Percentiles rank a stretch among this genome's conserved stretches.
phyloP scores from a whole-genome alignment of 2,888 invertebrate species.

The Pomacea canaliculata region DNA sequence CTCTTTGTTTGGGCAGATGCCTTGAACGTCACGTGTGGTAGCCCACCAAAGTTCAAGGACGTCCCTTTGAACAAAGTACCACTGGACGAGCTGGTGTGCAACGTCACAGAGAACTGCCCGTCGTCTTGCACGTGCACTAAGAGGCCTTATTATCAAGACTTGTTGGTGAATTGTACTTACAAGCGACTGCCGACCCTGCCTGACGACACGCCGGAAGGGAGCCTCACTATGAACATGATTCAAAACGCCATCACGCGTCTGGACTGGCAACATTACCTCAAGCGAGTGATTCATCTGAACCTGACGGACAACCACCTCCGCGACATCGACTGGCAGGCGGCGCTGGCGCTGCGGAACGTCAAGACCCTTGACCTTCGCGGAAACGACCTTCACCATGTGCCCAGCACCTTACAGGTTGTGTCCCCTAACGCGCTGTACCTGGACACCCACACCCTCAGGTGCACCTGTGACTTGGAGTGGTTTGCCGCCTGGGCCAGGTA shows the following conservation, averaged over 20 bases:
- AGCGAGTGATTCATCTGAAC: not conserved
- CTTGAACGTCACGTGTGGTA: slow-evolving; percentile 4
- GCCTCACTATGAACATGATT: slow-evolving; percentile 5
- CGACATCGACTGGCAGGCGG: not conserved
- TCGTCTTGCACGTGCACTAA: not conserved
- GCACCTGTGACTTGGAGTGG: slow-evolving; percentile 14
- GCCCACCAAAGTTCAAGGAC: slow-evolving; percentile 5
- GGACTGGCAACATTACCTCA: not conserved
- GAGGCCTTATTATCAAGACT: not conserved
- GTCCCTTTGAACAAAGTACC: not conserved
- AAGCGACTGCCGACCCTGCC: not conserved
- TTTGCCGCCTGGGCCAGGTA: not conserved
- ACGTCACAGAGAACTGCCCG: slow-evolving; percentile 1
- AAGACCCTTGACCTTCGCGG: slow-evolving; percentile 3
- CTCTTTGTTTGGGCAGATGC: not conserved
- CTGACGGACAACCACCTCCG: not conserved
- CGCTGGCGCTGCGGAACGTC: slow-evolving; percentile 1
- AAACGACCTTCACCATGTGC: slow-evolving; percentile 3
- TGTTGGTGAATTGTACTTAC: not conserved
- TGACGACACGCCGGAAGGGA: slow-evolving; percentile 1
- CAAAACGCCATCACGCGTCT: slow-evolving; percentile 1
- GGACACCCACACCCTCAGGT: slow-evolving; percentile 14
- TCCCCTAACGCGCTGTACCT: not conserved
- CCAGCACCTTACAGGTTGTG: slow-evolving; percentile 9
- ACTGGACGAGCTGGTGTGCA: slow-evolving; percentile 3